phyloP scores from a whole-genome alignment of 2,888 invertebrate genomes.

The Tolmerus cingulatus region DNA sequence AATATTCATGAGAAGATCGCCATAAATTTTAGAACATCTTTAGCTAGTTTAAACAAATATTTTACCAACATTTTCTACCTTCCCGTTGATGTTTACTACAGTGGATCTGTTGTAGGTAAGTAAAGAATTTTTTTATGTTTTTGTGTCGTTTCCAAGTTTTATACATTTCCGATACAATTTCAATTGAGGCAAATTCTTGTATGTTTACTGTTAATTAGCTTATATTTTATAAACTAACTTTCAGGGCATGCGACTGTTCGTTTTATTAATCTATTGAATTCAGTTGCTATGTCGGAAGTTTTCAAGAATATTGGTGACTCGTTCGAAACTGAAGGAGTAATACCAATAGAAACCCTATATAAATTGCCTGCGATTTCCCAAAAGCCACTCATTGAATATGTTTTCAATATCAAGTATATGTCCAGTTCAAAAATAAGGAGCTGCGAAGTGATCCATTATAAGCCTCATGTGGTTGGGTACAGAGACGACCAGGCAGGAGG shows the following conservation, averaged over 20 bases:
- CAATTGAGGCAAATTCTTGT: too few species aligned
- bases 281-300: constrained; percentile 51
- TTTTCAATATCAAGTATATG: constrained; percentile 53
- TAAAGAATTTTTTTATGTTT: not conserved
- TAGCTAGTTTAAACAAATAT: constrained; percentile 62
- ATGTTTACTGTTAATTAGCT: too few species aligned
- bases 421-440: constrained; percentile 48
- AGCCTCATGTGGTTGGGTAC: constrained; percentile 37
- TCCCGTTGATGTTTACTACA: constrained; percentile 62
- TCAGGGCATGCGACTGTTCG: constrained; percentile 56
- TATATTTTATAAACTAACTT: not conserved
- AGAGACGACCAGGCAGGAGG: constrained; percentile 49
- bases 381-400: constrained; percentile 56
- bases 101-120: constrained; percentile 60
- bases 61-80: constrained; percentile 63
- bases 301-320: constrained; percentile 15
- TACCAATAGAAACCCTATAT: constrained; percentile 48
- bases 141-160: too few species aligned
- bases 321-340: constrained; percentile 35
- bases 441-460: constrained; percentile 42
- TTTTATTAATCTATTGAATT: constrained; percentile 54
- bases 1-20: constrained; percentile 64
- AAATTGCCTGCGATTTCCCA: constrained; percentile 51
- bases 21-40: constrained; percentile 64
- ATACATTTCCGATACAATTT: too few species aligned